Evolutionary conservation across 2,888 invertebrate genomes (phyloP).

Genomic region (Merodon equestris): DNA sequence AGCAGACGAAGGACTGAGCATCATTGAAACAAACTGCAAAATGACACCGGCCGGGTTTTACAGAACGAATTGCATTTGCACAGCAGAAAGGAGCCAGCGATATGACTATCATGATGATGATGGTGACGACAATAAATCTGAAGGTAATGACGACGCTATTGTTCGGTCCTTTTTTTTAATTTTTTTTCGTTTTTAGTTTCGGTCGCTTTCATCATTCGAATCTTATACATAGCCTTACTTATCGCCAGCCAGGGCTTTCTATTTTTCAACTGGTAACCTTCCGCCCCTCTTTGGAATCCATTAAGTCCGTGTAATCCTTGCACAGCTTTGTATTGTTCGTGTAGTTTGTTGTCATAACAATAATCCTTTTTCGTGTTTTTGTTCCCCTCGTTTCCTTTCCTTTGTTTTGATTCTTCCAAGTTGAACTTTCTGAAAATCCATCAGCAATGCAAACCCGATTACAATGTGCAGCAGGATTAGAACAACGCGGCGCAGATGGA

Average conservation of each 20-base stretch:
- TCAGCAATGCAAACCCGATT: conserved; percentile 1
- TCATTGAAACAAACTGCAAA: conserved; percentile 46
- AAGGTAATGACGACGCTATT: conserved; percentile 40
- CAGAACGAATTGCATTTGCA: conserved; percentile 23
- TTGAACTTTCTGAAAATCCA: conserved; percentile 4
- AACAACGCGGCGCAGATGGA: too few relatives aligned
- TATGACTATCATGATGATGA: conserved; percentile 19
- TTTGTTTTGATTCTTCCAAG: background rate
- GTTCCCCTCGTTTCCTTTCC: background rate
- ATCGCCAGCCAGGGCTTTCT: background rate
- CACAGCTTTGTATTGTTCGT: conserved; percentile 20
- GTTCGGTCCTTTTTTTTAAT: conserved; percentile 39
- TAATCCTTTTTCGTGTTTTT: conserved; percentile 17
- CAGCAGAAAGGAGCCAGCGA: conserved; percentile 32
- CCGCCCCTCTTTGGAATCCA: conserved; percentile 19
- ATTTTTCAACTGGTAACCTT: too few relatives aligned
- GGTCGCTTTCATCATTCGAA: conserved; percentile 23
- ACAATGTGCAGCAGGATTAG: background rate
- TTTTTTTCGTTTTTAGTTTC: conserved; percentile 16
- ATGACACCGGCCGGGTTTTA: conserved; percentile 40
- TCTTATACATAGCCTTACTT: conserved; percentile 2
- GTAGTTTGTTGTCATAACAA: conserved; percentile 30
- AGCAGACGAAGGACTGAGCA: conserved; percentile 11
- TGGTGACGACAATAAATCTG: conserved; percentile 37
- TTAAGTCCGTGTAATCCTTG: conserved; percentile 40